These are phyloP conservation scores for Dendrophyllia cribrosa DNA, from an alignment of 64 coral and sea anemone species.

Conservation along the genomic window DNA sequence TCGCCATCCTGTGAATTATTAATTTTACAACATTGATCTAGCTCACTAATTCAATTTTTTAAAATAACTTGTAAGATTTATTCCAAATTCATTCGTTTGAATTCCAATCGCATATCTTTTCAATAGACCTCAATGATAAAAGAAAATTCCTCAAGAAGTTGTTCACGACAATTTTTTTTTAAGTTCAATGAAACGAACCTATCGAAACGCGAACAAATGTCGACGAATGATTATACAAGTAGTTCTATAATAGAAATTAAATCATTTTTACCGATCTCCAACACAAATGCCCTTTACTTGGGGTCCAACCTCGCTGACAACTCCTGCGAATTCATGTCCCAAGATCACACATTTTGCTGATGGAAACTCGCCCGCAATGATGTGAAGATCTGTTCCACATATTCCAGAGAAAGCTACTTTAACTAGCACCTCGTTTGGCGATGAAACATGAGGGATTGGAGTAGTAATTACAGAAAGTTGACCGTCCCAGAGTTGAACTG, in stretches of 20 bases:
- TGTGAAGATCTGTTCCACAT: conserved; percentile 84
- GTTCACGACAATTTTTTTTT: no score
- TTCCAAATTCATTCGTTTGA: no score
- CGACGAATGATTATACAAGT: no score
- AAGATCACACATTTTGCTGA: conserved; percentile 86
- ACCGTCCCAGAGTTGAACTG: conserved; percentile 81
- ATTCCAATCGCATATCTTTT: no score
- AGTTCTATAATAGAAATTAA: no score
- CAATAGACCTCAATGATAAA: no score
- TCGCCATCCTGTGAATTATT: background rate
- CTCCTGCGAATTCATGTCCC: conserved; percentile 88
- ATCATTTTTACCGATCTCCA: conserved; percentile 76
- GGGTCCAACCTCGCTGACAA: conserved; percentile 79
- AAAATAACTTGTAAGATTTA: no score
- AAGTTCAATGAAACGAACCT: no score
- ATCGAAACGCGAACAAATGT: no score
- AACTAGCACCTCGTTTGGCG: conserved; percentile 72
- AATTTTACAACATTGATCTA: background rate
- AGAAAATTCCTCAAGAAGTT: no score
- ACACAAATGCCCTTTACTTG: conserved; percentile 80
- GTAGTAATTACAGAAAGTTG: conserved; percentile 85
- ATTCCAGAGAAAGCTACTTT: conserved; percentile 89
- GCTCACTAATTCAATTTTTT: background rate
- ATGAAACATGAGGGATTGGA: conserved; percentile 81
- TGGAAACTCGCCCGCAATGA: conserved; percentile 74